Evolutionary conservation across 2,888 invertebrate genomes (phyloP).

Genomic region (Xestia xanthographa): DNA sequence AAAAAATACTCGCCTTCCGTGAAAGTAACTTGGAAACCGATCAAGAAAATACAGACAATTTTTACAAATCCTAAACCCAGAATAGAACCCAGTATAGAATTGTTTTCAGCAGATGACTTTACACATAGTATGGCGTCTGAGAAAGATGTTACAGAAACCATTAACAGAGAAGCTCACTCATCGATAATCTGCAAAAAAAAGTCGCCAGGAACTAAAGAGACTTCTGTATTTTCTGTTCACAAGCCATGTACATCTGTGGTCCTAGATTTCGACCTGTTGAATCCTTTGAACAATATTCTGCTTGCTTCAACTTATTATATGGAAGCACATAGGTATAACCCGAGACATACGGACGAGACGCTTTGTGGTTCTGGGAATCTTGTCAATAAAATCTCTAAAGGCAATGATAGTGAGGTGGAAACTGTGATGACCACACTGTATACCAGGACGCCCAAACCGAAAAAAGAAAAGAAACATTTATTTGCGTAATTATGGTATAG

Average conservation of each 20-base stretch:
- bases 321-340: constrained; percentile 77
- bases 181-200: not conserved
- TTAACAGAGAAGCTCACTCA: not conserved
- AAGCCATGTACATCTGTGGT: constrained; percentile 43
- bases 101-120: not conserved
- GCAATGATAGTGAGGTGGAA: constrained; percentile 50
- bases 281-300: constrained; percentile 84
- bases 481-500: no score
- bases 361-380: not conserved
- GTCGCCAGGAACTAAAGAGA: not conserved
- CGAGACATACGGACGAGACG: constrained; percentile 59
- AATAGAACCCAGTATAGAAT: not conserved
- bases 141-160: not conserved
- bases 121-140: not conserved
- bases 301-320: constrained; percentile 66
- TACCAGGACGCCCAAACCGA: constrained; percentile 8
- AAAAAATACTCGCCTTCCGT: constrained; percentile 45
- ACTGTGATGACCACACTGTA: constrained; percentile 53
- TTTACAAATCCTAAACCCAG: constrained; percentile 59
- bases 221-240: not conserved
- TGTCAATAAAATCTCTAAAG: not conserved
- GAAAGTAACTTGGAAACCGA: constrained; percentile 81
- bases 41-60: constrained; percentile 80
- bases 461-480: no score
- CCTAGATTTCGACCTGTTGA: constrained; percentile 80